phyloP scores from a whole-genome alignment of 2,888 invertebrate species.

The Epirrhoe alternata region DNA sequence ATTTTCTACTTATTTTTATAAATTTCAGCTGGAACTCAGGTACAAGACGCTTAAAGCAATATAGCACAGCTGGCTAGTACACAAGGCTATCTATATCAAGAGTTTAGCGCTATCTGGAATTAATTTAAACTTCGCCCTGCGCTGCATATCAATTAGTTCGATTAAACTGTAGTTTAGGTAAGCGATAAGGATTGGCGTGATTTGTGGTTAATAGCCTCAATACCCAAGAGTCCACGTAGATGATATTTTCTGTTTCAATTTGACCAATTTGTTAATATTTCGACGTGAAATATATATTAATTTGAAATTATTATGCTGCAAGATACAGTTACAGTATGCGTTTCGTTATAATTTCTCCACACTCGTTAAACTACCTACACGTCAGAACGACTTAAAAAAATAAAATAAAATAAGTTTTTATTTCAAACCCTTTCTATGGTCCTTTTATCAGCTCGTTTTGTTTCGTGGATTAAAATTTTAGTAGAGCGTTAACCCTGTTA shows the following conservation, averaged over 20 bases:
- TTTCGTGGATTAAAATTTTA: no score
- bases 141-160: slow-evolving; percentile 66
- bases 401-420: no score
- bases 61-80: slow-evolving; percentile 14
- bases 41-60: not conserved
- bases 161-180: slow-evolving; percentile 48
- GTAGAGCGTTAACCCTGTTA: no score
- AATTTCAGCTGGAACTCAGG: not conserved
- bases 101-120: slow-evolving; percentile 56
- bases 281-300: not conserved
- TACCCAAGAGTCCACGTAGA: not conserved
- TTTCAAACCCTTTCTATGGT: no score
- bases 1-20: not conserved
- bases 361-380: no score
- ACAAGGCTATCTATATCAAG: slow-evolving; percentile 32
- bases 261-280: not conserved
- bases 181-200: slow-evolving; percentile 51
- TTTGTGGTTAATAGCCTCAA: slow-evolving; percentile 32
- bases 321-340: no score
- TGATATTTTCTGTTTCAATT: not conserved
- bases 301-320: no score
- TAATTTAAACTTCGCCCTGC: slow-evolving; percentile 63
- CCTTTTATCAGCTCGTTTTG: no score
- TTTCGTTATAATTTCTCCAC: no score
- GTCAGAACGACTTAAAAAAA: no score